Evolutionary conservation across 2,113 vertebrate genomes (phyloP), one percentile per base, ranked within the genome.

Genomic region (Piliocolobus tephrosceles): DNA sequence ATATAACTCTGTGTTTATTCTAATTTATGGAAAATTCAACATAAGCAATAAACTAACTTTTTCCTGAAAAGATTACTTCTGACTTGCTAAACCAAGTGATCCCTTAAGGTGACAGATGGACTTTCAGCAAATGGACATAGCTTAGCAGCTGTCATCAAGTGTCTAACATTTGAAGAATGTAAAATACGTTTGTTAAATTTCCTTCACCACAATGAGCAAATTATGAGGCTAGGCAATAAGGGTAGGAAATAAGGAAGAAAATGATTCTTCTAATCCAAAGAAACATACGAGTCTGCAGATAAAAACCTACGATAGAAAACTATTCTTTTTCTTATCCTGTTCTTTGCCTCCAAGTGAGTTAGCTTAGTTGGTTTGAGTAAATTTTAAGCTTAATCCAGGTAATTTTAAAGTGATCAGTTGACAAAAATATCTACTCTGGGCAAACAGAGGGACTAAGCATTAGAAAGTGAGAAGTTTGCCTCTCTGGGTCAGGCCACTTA

Each of bases 151-250:
- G 94, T 97, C 92, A 97, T 91, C 73, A 93, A 25, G 5, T 30
- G 92, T 96, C 73, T 87, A 70, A 81, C 57, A 92, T 89, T 43
- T 52, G 94, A 96, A 47, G 22, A 89, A 97, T 92, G 92, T 96
- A 92, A 95, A 86, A 97, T 43, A 25, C 22, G n/a, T 89, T 95
- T 94, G 12, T 91, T 64, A 88, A 27, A 12, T 96, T 81, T 38
- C 55, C 35, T 95, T 98, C 52, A 75, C 87, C 13, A 32, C 78
- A 79, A 0, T 16, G n/a, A 82, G 13, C 11, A 90, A 82, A 94
- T 90, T 85, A 20, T 50, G 55, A 92, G n/a, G 8, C 17, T 23
- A 35, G n/a, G 35, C 12, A 57, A 43, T 30, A 58, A 75, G 8
- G 68, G 1, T 43, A 35, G 16, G 11, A 90, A 79, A 88, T 80